A percentile compares a stretch with the other conserved stretches of the same genome.
phyloP scores from a whole-genome alignment of 2,797 vertebrate genomes.

The Sciurus vulgaris region DNA sequence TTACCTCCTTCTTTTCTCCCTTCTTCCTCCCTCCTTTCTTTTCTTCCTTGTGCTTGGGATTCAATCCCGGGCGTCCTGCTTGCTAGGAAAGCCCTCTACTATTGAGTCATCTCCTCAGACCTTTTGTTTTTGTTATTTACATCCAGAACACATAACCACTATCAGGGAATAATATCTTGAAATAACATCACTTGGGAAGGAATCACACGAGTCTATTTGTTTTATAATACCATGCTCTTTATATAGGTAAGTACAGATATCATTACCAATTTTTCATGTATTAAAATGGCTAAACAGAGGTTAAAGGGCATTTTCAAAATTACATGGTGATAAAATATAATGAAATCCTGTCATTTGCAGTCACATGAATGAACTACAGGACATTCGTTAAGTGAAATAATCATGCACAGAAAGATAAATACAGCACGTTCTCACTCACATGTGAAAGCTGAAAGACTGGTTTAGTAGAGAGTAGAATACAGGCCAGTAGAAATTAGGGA shows the following conservation, averaged over 20 bases:
- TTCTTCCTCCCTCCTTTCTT: too few species aligned
- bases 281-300: slow-evolving; percentile 22
- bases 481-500: not conserved
- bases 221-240: slow-evolving; percentile 12
- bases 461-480: not conserved
- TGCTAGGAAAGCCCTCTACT: too few species aligned
- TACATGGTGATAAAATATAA: not conserved
- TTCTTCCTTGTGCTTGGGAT: too few species aligned
- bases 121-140: not conserved
- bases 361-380: not conserved
- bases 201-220: not conserved
- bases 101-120: too few species aligned
- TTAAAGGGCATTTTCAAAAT: slow-evolving; percentile 57
- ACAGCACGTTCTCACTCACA: too few species aligned
- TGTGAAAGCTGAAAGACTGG: too few species aligned
- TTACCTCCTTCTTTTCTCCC: too few species aligned
- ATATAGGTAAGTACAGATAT: not conserved
- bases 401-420: not conserved
- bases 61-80: too few species aligned
- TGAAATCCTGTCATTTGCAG: not conserved
- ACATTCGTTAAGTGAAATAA: not conserved
- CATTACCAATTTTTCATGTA: not conserved
- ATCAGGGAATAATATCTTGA: slow-evolving; percentile 49
- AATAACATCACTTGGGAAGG: not conserved
- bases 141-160: not conserved